Evolutionary conservation across 2,113 vertebrate species (phyloP).

Genomic region (Procavia capensis): DNA sequence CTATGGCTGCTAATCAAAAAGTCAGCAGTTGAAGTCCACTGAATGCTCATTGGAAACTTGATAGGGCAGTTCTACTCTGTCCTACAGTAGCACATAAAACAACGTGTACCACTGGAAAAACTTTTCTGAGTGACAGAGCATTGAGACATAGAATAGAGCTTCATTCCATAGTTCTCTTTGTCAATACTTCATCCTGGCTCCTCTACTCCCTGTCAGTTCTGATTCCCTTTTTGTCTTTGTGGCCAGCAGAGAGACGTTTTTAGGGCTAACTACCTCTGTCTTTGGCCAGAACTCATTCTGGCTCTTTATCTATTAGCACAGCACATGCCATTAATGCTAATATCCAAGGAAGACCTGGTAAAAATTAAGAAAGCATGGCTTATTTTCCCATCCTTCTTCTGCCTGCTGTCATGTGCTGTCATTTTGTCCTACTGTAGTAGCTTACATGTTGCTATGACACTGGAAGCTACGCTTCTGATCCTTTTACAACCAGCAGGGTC

Average conservation of each 20-base stretch:
- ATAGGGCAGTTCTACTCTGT: too few species aligned
- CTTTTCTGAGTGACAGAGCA: background rate
- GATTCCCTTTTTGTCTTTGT: fast-evolving
- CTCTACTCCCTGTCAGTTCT: fast-evolving
- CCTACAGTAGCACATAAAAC: too few species aligned
- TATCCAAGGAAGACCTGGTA: background rate
- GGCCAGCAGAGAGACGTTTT: background rate
- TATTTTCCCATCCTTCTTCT: background rate
- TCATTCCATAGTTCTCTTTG: background rate
- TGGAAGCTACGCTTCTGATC: too few species aligned
- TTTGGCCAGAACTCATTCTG: background rate
- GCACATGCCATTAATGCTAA: background rate
- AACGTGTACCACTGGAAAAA: background rate
- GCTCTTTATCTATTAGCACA: background rate
- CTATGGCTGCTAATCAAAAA: too few species aligned
- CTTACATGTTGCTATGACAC: too few species aligned
- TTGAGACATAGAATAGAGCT: background rate
- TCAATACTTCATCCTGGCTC: fast-evolving
- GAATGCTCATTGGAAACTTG: too few species aligned
- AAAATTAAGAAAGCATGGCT: background rate
- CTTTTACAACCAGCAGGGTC: too few species aligned
- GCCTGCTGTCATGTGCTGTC: background rate
- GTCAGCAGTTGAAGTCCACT: too few species aligned
- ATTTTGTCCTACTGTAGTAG: too few species aligned
- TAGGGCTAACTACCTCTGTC: background rate